Percentiles rank a stretch among this genome's conserved stretches.
Evolutionary conservation across 2,888 invertebrate species (phyloP).

Genomic region (Harpalus rubripes): DNA sequence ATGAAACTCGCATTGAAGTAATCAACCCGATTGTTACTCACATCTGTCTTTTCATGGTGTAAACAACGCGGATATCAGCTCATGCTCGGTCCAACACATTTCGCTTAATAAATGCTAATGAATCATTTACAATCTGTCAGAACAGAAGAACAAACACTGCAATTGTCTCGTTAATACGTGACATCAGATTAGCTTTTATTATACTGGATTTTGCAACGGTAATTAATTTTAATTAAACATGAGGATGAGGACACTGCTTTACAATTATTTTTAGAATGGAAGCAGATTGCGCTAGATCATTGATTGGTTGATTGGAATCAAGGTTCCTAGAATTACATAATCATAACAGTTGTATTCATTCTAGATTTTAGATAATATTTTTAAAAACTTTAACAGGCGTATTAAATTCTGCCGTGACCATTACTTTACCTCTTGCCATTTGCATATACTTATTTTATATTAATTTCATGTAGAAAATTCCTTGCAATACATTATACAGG

Average conservation of each 20-base stretch:
- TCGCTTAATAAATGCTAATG: slow-evolving; percentile 63
- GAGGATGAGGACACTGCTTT: slow-evolving; percentile 18
- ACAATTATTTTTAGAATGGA: neutral
- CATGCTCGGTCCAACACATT: slow-evolving; percentile 24
- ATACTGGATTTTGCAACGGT: slow-evolving; percentile 45
- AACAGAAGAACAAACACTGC: slow-evolving; percentile 40
- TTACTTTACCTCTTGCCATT: no score
- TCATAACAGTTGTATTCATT: no score
- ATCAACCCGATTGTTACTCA: slow-evolving; percentile 34
- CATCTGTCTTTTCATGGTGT: slow-evolving; percentile 40
- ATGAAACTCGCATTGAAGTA: slow-evolving; percentile 41
- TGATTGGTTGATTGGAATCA: neutral
- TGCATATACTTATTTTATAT: no score
- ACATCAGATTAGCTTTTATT: slow-evolving; percentile 58
- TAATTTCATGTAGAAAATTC: no score
- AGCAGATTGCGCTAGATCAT: slow-evolving; percentile 1
- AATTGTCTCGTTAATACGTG: slow-evolving; percentile 61
- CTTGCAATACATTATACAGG: no score
- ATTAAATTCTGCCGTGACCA: no score
- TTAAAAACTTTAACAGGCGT: no score
- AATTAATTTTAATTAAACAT: slow-evolving; percentile 55
- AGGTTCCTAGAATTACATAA: neutral
- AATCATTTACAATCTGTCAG: slow-evolving; percentile 62
- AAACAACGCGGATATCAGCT: slow-evolving; percentile 44
- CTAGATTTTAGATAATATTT: no score